A percentile compares a stretch with the other conserved stretches of the same genome.
These are phyloP conservation scores for Herminia tarsipennalis DNA, from an alignment of 2,888 invertebrate genomes.

Conservation along the genomic window DNA sequence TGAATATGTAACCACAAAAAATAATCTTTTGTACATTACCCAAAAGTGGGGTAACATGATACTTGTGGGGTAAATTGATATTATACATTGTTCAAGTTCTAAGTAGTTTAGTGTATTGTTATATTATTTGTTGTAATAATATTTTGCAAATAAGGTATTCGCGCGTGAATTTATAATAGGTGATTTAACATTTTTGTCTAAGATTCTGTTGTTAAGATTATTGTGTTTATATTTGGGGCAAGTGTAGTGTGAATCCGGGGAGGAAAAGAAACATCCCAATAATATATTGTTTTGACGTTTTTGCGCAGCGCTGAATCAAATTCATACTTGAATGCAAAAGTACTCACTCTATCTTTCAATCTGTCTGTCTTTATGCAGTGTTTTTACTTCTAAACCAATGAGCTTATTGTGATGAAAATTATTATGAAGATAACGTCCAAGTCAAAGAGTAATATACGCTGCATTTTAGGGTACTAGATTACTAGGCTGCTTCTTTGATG, in stretches of 20 bases:
- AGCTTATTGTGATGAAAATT: too few relatives aligned
- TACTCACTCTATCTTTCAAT: too few relatives aligned
- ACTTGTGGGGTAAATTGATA: constrained; percentile 45
- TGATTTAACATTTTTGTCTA: constrained; percentile 5
- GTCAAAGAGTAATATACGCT: too few relatives aligned
- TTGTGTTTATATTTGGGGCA: not conserved
- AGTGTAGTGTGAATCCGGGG: not conserved
- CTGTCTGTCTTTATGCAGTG: too few relatives aligned
- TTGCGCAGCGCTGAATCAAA: too few relatives aligned
- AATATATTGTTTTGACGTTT: too few relatives aligned
- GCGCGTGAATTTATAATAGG: constrained; percentile 41
- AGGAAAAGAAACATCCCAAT: not conserved
- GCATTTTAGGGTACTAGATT: too few relatives aligned
- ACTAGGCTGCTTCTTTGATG: too few relatives aligned
- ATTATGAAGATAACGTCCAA: too few relatives aligned
- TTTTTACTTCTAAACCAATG: too few relatives aligned
- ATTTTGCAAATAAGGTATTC: constrained; percentile 57
- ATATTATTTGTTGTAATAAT: constrained; percentile 43
- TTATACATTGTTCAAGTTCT: constrained; percentile 35
- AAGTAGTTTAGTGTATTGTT: constrained; percentile 22
- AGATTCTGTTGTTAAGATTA: not conserved
- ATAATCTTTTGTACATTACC: constrained; percentile 21
- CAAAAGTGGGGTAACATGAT: constrained; percentile 28
- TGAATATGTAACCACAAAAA: constrained; percentile 26
- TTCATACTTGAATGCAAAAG: too few relatives aligned